Conservation (phyloP, 2,888 invertebrate species). For the Salticus scenicus region DNA sequence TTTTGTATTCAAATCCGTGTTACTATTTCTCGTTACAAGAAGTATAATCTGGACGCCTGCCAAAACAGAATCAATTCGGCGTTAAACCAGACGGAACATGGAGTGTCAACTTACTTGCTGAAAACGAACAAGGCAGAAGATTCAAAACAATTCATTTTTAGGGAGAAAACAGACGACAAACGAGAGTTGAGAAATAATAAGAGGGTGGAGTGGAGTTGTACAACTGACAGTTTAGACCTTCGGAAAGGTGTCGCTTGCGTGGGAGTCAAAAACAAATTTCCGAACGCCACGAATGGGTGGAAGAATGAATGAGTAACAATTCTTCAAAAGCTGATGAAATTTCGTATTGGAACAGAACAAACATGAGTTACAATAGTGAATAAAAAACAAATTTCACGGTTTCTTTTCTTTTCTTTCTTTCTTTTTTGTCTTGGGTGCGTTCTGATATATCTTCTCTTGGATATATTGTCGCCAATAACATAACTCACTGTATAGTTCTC, state of each 20-base stretch:
- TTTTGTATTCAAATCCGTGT: neutral
- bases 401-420: too few species aligned
- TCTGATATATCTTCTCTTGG: too few species aligned
- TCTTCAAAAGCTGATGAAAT: too few species aligned
- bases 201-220: neutral
- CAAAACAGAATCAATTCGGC: neutral
- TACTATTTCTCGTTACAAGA: neutral
- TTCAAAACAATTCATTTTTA: neutral
- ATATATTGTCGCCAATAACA: too few species aligned
- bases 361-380: too few species aligned
- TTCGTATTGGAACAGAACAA: too few species aligned
- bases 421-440: too few species aligned
- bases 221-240: too few species aligned
- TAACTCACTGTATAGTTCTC: too few species aligned
- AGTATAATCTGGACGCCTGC: neutral
- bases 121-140: neutral
- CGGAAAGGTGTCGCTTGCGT: constrained; percentile 1
- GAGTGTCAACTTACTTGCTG: neutral
- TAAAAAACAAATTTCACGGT: too few species aligned
- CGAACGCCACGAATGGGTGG: too few species aligned
- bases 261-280: neutral
- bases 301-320: too few species aligned
- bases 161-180: neutral
- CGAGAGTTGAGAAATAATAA: neutral
- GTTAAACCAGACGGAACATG: neutral